Conservation (phyloP, 2,888 invertebrate genomes). For the Falcaria lacertinaria region DNA sequence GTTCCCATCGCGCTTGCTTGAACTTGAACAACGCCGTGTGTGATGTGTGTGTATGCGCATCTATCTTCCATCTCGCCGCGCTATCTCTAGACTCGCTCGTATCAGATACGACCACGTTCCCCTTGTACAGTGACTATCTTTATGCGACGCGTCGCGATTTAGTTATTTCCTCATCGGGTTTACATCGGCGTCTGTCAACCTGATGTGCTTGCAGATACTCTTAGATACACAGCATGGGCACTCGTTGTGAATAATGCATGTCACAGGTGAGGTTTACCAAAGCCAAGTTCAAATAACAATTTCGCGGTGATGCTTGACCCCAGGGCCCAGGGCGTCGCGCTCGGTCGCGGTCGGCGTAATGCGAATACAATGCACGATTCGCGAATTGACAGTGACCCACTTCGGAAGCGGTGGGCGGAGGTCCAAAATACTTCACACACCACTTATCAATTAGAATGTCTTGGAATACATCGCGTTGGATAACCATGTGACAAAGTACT, state of each 20-base stretch:
- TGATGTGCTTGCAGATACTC: not conserved
- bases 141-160: slow-evolving; percentile 37
- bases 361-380: slow-evolving; percentile 51
- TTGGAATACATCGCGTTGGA: slow-evolving; percentile 22
- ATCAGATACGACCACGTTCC: slow-evolving; percentile 45
- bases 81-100: slow-evolving; percentile 30
- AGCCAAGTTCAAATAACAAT: slow-evolving; percentile 52
- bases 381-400: slow-evolving; percentile 62
- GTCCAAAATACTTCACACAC: slow-evolving; percentile 20
- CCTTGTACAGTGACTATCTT: slow-evolving; percentile 41
- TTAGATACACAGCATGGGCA: not conserved
- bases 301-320: slow-evolving; percentile 38
- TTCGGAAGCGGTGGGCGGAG: slow-evolving; percentile 38
- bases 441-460: slow-evolving; percentile 25
- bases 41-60: slow-evolving; percentile 22
- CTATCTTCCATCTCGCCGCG: slow-evolving; percentile 37
- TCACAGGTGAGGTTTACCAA: slow-evolving; percentile 42
- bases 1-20: slow-evolving; percentile 46
- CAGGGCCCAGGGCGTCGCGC: slow-evolving; percentile 29
- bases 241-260: slow-evolving; percentile 19
- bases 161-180: slow-evolving; percentile 48
- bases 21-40: slow-evolving; percentile 29
- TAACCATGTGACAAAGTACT: slow-evolving; percentile 32
- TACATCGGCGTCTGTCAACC: slow-evolving; percentile 24
- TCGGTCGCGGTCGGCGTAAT: slow-evolving; percentile 37